These are phyloP conservation scores for Leucophora obtusa DNA, from an alignment of 2,888 invertebrate genomes.

Conservation along the genomic window DNA sequence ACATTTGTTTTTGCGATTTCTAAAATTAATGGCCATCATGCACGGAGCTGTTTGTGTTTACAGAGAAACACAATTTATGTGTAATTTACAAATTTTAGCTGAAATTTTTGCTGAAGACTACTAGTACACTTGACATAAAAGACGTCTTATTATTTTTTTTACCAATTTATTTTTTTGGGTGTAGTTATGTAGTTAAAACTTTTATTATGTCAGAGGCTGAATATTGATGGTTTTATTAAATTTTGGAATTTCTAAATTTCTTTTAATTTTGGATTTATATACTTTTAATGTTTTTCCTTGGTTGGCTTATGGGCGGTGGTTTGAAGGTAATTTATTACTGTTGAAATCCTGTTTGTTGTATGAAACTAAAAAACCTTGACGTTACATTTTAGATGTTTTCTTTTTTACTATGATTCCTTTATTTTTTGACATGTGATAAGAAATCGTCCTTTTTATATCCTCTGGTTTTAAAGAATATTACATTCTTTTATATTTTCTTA, in stretches of 20 bases:
- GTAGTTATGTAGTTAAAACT: conserved; percentile 33
- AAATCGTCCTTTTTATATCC: background rate
- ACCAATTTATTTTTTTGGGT: too few species aligned
- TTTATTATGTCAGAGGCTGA: conserved; percentile 30
- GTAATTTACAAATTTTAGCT: too few species aligned
- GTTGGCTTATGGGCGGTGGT: background rate
- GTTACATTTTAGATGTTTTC: background rate
- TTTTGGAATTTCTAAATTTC: conserved; percentile 11
- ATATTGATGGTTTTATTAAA: conserved; percentile 49
- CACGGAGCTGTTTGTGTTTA: too few species aligned
- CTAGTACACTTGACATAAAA: too few species aligned
- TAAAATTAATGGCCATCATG: too few species aligned
- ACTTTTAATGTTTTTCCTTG: background rate
- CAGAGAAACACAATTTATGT: too few species aligned
- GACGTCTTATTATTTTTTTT: too few species aligned
- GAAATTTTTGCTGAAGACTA: too few species aligned
- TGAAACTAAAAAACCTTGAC: conserved; percentile 8
- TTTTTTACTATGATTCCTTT: background rate
- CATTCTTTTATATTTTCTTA: background rate
- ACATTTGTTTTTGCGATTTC: too few species aligned
- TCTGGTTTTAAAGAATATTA: background rate
- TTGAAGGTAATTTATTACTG: conserved; percentile 31
- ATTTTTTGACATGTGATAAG: conserved; percentile 7
- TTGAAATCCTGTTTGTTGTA: conserved; percentile 4
- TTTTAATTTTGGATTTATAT: conserved; percentile 21